Base-by-base conservation (phyloP, 2,113 vertebrate genomes). In the Pionites leucogaster region DNA sequence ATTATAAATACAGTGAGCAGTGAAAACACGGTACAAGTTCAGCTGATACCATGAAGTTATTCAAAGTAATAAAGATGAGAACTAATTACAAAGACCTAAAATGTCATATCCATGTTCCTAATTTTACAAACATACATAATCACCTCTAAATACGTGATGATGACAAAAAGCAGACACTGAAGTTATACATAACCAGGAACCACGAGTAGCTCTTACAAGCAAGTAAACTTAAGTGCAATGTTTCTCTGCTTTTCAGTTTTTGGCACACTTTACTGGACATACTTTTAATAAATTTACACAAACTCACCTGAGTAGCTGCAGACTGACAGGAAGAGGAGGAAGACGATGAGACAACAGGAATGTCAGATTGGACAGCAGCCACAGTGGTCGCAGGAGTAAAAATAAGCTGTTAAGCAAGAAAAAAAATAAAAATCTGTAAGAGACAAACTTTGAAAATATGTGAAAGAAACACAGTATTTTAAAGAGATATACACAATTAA, bases 301-400 rank as follows among this genome's bases (percentile, higher is more conserved):
- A 83, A 79, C 97, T 98, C 93, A 99, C 98, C 99, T 99, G 99
- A 98, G 98, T 98, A 97, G 98, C 98, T 97, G 98, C 97, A 96
- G 99, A 98, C 96, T 98, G 98, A 97, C 98, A 98, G 95, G 98
- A 98, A 96, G 98, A 97, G 93, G 98, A 98, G 63, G 97, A 97
- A 37, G 97, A 97, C 62, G 98, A 98, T 77, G 98, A 98, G 95
- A 99, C 98, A 97, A 98, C 98, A 93, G 99, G 99, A 97, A 99
- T 98, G 97, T 99, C 99, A 97, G 99, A 98, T 95, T 98, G 99
- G 96, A 99, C 99, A 97, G 99, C 98, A 96, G 99, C 98, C 98
- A 99, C 98, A 95, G 99, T 98, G 97, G 99, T 99, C 33, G 99
- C 98, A 94, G 99, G 99, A 95, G 99, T 99, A 76, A 99, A 98